Base-by-base conservation (phyloP, 2,888 invertebrate species). In the Ophion ventricosus region DNA sequence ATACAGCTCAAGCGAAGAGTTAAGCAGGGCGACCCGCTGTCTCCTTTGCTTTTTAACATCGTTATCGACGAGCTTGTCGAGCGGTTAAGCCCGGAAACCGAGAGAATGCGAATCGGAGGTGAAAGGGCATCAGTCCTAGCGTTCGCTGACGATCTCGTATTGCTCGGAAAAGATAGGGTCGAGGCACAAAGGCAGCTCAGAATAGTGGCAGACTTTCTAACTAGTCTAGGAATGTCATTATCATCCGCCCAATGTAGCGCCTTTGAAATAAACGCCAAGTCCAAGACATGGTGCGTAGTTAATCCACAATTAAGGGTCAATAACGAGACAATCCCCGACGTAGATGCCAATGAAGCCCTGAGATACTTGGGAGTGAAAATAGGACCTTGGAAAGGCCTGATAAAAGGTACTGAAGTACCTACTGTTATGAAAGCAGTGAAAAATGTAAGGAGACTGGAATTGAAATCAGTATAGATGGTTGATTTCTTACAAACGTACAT, bases 11-110 rank as follows among this genome's bases (percentile, higher is more conserved):
- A 20, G 35, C 23, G 80, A 20, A 70, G 81, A 25, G 81, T 81
- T 0, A 81, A 84, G 26, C 81, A 78, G 17, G 63, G 63, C 1
- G 63, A 63, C 29, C 63, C 26, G 14, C 29, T 63, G 2, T 63
- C 63, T 7, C 80, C 80, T 0, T n/a, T 80, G 2, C 23, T 83
- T 0, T 82, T 82, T 29, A 84, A 84, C 1, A n/a, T 85, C 0
- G 76, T 88, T 0, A 70, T 91, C 0, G 90, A 92, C 29, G 43
- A 89, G 0, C 91, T 4, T 11, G 8, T 66, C 1, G 23, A 66
- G 23, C 1, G 3, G 0, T 0, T 43, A 14, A 3, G 14, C 8
- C 7, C 8, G 35, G 35, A 35, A n/a, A 56, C 56, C 0, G 2
- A 0, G 0, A 5, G 59, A 23, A 20, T 59, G 1, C 23, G 1